Percentiles rank a stretch among this genome's conserved stretches.
Evolutionary conservation across 1,140 invertebrate genomes (phyloP).

Genomic region (Nebria ingens): DNA sequence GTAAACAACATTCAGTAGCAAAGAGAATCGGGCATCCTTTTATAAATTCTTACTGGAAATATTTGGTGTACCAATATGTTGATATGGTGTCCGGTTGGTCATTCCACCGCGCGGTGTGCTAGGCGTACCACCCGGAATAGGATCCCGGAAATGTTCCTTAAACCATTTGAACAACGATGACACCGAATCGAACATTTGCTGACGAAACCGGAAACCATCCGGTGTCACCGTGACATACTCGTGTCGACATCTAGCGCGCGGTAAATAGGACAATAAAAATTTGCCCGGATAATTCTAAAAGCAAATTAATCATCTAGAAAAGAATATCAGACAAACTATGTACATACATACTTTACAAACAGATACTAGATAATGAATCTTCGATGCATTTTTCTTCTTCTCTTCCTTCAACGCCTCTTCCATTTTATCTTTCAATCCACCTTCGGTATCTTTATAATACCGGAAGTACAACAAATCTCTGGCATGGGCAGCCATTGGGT

Average conservation of each 20-base stretch:
- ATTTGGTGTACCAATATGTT: slow-evolving; percentile 14
- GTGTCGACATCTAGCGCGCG: slow-evolving; percentile 69
- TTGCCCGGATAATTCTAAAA: slow-evolving; percentile 85
- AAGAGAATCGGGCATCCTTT: no score
- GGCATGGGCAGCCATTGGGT: slow-evolving; percentile 88
- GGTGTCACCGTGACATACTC: slow-evolving; percentile 87
- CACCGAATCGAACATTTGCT: slow-evolving; percentile 78
- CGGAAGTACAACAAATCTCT: slow-evolving; percentile 86
- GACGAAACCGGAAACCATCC: slow-evolving; percentile 86
- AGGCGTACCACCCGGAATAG: slow-evolving; percentile 67
- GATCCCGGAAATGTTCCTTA: slow-evolving; percentile 93
- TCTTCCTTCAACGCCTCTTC: slow-evolving; percentile 81
- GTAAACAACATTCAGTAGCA: no score
- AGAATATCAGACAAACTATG: background rate
- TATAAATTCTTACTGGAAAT: no score
- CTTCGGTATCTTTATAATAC: slow-evolving; percentile 67
- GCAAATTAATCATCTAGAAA: slow-evolving; percentile 13
- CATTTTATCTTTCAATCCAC: slow-evolving; percentile 69
- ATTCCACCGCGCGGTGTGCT: slow-evolving; percentile 54
- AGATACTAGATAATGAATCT: slow-evolving; percentile 79
- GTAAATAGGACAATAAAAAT: slow-evolving; percentile 90
- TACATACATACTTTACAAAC: background rate
- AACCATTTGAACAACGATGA: slow-evolving; percentile 88
- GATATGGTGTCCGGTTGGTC: slow-evolving; percentile 60
- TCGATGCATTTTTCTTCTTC: slow-evolving; percentile 71